Percentiles rank a stretch among this genome's conserved stretches.
These are phyloP conservation scores for Bombus turneri DNA, from an alignment of 1,140 invertebrate species.

Conservation along the genomic window DNA sequence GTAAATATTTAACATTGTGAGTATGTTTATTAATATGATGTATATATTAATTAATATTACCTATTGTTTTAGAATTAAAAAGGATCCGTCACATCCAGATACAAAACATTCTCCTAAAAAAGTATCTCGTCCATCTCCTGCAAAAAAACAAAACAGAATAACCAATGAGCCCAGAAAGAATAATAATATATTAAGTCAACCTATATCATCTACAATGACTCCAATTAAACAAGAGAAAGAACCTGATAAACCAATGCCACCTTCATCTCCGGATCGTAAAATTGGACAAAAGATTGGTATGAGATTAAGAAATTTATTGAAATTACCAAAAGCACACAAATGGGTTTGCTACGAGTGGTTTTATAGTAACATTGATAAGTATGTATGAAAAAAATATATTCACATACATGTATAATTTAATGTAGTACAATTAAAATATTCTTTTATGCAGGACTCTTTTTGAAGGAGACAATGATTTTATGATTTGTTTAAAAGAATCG, in stretches of 20 bases:
- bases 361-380: slow-evolving; percentile 98
- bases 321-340: slow-evolving; percentile 98
- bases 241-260: slow-evolving; percentile 76
- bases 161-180: slow-evolving; percentile 67
- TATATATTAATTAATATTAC: neutral
- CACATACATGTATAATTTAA: slow-evolving; percentile 30
- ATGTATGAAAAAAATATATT: slow-evolving; percentile 72
- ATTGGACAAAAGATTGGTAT: slow-evolving; percentile 95
- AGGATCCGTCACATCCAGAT: slow-evolving; percentile 75
- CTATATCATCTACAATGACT: slow-evolving; percentile 79
- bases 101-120: slow-evolving; percentile 80
- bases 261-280: slow-evolving; percentile 87
- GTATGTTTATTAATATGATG: slow-evolving; percentile 13
- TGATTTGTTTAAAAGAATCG: slow-evolving; percentile 95
- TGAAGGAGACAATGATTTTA: slow-evolving; percentile 98
- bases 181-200: slow-evolving; percentile 62
- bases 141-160: slow-evolving; percentile 83
- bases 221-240: slow-evolving; percentile 81
- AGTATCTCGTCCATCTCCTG: slow-evolving; percentile 85
- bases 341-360: slow-evolving; percentile 99
- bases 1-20: slow-evolving; percentile 58
- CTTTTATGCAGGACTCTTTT: slow-evolving; percentile 90
- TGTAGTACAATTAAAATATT: slow-evolving; percentile 15
- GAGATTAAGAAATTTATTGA: slow-evolving; percentile 96
- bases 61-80: slow-evolving; percentile 76